These are phyloP conservation scores for Triplophysa yarkandensis DNA, from an alignment of 2,797 vertebrate genomes.

Conservation along the genomic window DNA sequence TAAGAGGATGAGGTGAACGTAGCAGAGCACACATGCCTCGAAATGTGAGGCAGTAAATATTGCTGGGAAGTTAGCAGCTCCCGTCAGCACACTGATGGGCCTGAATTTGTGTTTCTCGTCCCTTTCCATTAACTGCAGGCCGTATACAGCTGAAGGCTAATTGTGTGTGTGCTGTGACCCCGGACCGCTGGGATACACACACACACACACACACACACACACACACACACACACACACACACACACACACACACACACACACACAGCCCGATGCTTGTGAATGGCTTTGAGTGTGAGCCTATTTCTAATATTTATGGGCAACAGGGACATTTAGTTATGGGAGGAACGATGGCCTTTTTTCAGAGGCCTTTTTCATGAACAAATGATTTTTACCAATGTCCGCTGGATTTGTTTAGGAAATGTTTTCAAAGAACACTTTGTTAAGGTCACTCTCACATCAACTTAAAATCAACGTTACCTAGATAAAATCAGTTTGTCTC, in stretches of 20 bases:
- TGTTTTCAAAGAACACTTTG: background rate
- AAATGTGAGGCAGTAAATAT: conserved; percentile 50
- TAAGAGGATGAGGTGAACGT: conserved; percentile 44
- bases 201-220: too few relatives aligned
- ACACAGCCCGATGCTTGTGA: conserved; percentile 65
- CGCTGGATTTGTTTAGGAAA: background rate
- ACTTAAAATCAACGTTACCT: too few relatives aligned
- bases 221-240: conserved; percentile 36
- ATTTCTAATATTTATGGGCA: conserved; percentile 73
- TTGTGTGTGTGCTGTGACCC: conserved; percentile 49
- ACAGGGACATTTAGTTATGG: conserved; percentile 72
- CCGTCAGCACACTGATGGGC: conserved; percentile 34
- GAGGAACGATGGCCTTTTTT: conserved; percentile 64
- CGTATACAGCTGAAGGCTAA: conserved; percentile 52
- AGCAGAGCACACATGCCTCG: conserved; percentile 46
- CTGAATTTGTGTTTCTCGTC: conserved; percentile 40
- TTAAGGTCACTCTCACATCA: background rate
- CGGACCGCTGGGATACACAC: conserved; percentile 34
- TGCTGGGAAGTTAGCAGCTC: conserved; percentile 34
- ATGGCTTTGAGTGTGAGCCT: conserved; percentile 66
- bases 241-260: conserved; percentile 23
- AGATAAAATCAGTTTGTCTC: too few relatives aligned
- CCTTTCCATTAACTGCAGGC: conserved; percentile 40
- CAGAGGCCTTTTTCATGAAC: conserved; percentile 62
- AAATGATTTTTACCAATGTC: conserved; percentile 8